Base-by-base conservation (phyloP, 2,888 invertebrate genomes). In the Acleris emargana region DNA sequence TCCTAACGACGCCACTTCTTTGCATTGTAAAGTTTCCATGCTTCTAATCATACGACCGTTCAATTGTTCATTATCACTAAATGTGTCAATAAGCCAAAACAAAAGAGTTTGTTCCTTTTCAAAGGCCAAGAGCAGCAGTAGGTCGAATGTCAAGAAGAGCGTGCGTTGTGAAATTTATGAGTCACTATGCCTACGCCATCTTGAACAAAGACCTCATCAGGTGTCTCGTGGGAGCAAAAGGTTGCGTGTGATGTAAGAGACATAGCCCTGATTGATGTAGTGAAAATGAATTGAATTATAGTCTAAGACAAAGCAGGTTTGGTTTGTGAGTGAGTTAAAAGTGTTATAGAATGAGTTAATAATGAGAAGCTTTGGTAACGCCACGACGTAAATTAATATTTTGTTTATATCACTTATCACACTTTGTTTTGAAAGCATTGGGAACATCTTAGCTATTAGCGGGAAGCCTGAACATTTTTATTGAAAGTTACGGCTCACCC, bases 381-480 rank as follows among this genome's bases (percentile, higher is more conserved):
- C 11, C n/a, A 13, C 13, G 57, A 20, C 47, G 57, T 47, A 47
- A 51, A 66, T 60, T 55, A 60, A 64, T 64, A 64, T 60, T 60
- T 61, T 61, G 60, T 60, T 66, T 60, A 59, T 54, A 45, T 50
- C 32, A 60, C 25, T 55, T 54, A 45, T 50, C 32, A 60, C 25
- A 64, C 20, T 55, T 60, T 57, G 55, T 57, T 60, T 57, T 61
- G 55, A 61, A 61, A 66, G 66, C 47, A 57, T 25, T 22, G 22
- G 57, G 57, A 66, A 61, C 66, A 61, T 60, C 51, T 18, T 53
- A 45, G 61, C 66, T 61, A 61, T 66, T 66, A 66, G 66, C 18
- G 60, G 55, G 58, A 22, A 25, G 52, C 11, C 52, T 20, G 52
- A 52, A 47, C 51, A 18, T 61, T 66, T 61, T 66, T 61, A 61